Conservation (phyloP, 2,797 vertebrate species). For the Fundulus diaphanus region DNA sequence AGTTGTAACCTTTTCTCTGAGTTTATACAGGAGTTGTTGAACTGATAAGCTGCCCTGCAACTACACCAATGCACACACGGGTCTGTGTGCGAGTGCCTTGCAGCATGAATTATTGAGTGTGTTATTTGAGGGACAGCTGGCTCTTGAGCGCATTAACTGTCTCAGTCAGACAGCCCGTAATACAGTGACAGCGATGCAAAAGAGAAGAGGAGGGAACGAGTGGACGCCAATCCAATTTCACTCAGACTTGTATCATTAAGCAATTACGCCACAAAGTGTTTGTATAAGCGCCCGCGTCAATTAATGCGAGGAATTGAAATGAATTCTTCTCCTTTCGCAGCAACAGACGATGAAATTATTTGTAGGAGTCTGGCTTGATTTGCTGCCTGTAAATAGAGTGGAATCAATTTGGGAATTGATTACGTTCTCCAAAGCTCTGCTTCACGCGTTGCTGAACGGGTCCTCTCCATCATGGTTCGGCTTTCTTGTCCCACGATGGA, state of each 20-base stretch:
- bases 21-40: constrained; percentile 41
- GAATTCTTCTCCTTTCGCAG: constrained; percentile 28
- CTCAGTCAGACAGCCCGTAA: constrained; percentile 51
- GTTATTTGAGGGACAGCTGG: constrained; percentile 81
- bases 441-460: not conserved
- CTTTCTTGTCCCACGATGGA: not conserved
- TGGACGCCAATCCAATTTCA: constrained; percentile 59
- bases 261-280: constrained; percentile 37
- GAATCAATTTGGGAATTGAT: constrained; percentile 17
- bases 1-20: constrained; percentile 27
- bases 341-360: constrained; percentile 29
- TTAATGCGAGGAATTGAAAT: constrained; percentile 18
- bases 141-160: constrained; percentile 69
- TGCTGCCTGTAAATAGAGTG: constrained; percentile 10
- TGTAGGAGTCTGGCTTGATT: constrained; percentile 19
- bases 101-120: constrained; percentile 79
- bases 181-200: constrained; percentile 36
- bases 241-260: constrained; percentile 33
- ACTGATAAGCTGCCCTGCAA: constrained; percentile 37
- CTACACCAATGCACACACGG: constrained; percentile 8
- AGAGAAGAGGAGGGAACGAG: constrained; percentile 22
- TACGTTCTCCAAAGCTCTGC: not conserved
- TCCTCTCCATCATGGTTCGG: not conserved
- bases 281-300: constrained; percentile 38
- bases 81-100: constrained; percentile 23